These are phyloP conservation scores for Eupithecia inturbata DNA, from an alignment of 2,888 invertebrate genomes.

Conservation along the genomic window DNA sequence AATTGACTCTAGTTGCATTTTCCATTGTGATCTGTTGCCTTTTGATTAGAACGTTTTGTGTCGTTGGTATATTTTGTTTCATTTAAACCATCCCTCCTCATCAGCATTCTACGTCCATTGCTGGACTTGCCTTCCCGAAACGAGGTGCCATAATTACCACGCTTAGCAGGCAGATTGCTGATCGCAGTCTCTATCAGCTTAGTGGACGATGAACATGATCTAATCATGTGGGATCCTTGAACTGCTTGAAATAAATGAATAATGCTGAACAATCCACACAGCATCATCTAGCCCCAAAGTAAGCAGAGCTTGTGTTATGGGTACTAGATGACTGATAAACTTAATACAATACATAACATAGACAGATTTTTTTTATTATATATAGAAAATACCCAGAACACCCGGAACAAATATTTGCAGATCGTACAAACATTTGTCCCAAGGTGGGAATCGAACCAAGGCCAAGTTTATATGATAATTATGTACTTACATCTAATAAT, in stretches of 20 bases:
- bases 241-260: background rate
- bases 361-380: no score
- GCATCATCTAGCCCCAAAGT: no score
- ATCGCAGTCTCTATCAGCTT: background rate
- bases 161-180: background rate
- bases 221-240: conserved; percentile 5
- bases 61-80: conserved; percentile 57
- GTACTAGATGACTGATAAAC: no score
- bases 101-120: background rate
- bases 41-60: conserved; percentile 65
- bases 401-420: no score
- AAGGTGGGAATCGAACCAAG: no score
- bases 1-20: conserved; percentile 48
- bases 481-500: background rate
- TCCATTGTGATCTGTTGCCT: conserved; percentile 72
- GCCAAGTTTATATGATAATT: conserved; percentile 2
- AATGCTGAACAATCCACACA: no score
- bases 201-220: background rate
- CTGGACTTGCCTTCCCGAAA: background rate
- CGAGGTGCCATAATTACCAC: background rate
- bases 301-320: no score
- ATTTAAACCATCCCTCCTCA: background rate
- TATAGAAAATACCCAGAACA: no score
- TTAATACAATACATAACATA: no score
- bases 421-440: no score